Evolutionary conservation across 2,888 invertebrate genomes (phyloP).

Genomic region (Archaeoteleia sp.): DNA sequence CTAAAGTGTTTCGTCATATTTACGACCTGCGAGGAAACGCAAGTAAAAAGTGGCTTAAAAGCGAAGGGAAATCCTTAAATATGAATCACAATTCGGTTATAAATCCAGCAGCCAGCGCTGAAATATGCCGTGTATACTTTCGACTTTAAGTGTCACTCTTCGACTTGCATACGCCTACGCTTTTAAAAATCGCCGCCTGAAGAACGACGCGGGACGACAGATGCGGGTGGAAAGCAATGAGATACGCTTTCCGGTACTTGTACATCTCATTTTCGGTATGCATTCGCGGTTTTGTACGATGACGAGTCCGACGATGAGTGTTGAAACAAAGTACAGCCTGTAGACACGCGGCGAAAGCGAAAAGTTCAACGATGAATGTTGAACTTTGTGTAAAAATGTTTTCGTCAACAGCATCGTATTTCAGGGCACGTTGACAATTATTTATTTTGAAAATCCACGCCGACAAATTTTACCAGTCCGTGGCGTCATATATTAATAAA

Average conservation of each 20-base stretch:
- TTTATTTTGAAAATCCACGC: no score
- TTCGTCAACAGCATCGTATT: not conserved
- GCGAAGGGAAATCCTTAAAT: slow-evolving; percentile 20
- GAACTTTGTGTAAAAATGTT: not conserved
- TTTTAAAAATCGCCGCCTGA: slow-evolving; percentile 16
- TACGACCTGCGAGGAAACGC: slow-evolving; percentile 7
- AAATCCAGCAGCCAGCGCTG: slow-evolving; percentile 11
- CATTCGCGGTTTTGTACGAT: not conserved
- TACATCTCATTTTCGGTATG: slow-evolving; percentile 10
- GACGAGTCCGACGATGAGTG: not conserved
- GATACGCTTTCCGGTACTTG: slow-evolving; percentile 23
- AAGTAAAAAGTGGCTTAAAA: slow-evolving; percentile 15
- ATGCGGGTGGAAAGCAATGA: slow-evolving; percentile 32
- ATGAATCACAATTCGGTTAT: slow-evolving; percentile 23
- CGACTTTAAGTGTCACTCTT: slow-evolving; percentile 10
- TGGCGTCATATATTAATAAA: no score
- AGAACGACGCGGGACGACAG: slow-evolving; percentile 12
- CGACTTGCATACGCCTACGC: slow-evolving; percentile 13
- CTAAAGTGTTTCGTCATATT: slow-evolving; percentile 11
- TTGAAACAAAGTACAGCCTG: not conserved
- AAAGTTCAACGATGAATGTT: no score
- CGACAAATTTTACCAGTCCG: no score
- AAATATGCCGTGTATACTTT: slow-evolving; percentile 20
- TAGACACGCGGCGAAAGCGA: no score
- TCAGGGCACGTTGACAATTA: not conserved